Evolutionary conservation across 2,888 invertebrate genomes (phyloP).

Genomic region (Oligia latruncula): DNA sequence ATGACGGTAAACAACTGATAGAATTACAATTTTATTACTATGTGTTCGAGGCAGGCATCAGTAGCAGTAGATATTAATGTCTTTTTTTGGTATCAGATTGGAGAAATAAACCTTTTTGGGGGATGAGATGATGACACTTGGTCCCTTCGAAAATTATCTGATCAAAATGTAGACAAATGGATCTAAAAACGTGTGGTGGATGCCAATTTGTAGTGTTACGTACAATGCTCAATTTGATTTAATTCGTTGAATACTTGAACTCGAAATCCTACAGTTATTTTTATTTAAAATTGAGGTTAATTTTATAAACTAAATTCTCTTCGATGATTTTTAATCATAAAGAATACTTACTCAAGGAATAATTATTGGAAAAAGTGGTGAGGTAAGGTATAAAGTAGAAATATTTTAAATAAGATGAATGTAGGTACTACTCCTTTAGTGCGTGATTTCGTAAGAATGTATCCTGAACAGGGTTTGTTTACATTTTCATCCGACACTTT

Average conservation of each 20-base stretch:
- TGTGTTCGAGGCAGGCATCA: neutral
- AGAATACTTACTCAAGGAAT: neutral
- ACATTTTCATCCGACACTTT: neutral
- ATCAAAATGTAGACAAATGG: neutral
- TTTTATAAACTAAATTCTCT: neutral
- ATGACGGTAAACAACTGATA: constrained; percentile 18
- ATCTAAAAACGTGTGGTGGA: neutral
- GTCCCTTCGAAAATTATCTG: neutral
- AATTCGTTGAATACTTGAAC: neutral
- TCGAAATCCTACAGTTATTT: too few relatives aligned
- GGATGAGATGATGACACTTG: neutral
- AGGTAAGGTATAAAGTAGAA: neutral
- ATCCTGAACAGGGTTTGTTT: neutral
- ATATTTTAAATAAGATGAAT: neutral
- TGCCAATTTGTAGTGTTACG: neutral
- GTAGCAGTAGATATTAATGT: neutral
- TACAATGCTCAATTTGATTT: neutral
- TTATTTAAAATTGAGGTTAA: neutral
- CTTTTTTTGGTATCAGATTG: neutral
- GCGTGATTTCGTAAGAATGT: neutral
- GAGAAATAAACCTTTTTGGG: neutral
- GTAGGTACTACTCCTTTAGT: neutral
- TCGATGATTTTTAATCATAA: neutral
- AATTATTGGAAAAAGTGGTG: too few relatives aligned
- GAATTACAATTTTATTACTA: constrained; percentile 9